phyloP scores from a whole-genome alignment of 2,113 vertebrate species.

The Pituophis catenifer region DNA sequence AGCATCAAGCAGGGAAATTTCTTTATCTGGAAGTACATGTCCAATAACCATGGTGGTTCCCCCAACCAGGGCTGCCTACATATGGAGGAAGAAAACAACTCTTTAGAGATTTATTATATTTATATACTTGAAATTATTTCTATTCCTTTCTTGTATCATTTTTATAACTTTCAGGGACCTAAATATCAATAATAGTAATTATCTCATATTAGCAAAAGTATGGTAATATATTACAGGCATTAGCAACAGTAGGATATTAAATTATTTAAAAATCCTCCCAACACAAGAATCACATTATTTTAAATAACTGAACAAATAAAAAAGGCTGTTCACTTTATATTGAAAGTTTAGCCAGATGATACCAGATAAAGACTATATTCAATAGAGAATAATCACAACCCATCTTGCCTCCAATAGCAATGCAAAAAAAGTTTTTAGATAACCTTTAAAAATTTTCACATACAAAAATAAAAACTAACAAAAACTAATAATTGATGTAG shows the following conservation, averaged over 20 bases:
- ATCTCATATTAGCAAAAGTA: too few relatives aligned
- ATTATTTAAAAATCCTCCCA: neutral
- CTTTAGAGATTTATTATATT: neutral
- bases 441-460: neutral
- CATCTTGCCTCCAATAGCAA: neutral
- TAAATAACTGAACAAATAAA: neutral
- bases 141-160: neutral
- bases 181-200: neutral
- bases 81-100: rapidly evolving
- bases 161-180: neutral
- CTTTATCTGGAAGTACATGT: conserved; percentile 90
- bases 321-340: neutral
- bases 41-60: conserved; percentile 95
- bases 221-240: neutral
- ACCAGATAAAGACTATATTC: neutral
- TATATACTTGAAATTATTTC: neutral
- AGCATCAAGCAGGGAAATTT: conserved; percentile 89
- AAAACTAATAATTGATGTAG: neutral
- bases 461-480: neutral
- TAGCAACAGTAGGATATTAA: neutral
- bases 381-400: neutral
- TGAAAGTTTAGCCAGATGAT: neutral
- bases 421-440: neutral
- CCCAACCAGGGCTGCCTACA: conserved; percentile 89
- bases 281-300: neutral